Evolutionary conservation across 2,113 vertebrate species (phyloP).

Genomic region (Ophthalmotilapia sp.): DNA sequence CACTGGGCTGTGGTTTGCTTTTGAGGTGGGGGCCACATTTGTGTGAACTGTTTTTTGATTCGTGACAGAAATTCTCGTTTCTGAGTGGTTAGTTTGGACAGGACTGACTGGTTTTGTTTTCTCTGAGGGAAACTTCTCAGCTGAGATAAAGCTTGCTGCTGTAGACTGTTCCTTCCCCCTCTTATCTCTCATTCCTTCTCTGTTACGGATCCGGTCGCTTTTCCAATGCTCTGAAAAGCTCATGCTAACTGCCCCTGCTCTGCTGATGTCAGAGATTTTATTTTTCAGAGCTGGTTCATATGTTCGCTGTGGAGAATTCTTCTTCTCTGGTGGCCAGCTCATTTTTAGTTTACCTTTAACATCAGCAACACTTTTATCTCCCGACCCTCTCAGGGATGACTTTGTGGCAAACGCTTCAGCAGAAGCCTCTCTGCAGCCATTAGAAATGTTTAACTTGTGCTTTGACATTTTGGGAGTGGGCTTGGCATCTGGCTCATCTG

Average conservation of each 20-base stretch:
- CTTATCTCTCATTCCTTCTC: neutral
- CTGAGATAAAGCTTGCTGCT: neutral
- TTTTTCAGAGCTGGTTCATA: neutral
- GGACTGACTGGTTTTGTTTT: neutral
- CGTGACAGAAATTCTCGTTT: neutral
- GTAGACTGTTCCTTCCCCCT: neutral
- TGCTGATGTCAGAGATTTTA: neutral
- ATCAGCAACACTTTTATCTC: slow-evolving; percentile 5
- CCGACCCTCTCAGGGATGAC: slow-evolving; percentile 40
- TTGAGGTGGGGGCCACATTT: neutral
- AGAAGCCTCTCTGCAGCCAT: neutral
- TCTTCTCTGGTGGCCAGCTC: slow-evolving; percentile 71
- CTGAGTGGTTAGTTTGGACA: neutral
- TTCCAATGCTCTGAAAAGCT: neutral
- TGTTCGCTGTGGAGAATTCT: neutral
- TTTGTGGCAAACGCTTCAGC: neutral
- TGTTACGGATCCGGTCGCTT: neutral
- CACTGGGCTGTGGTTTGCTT: neutral
- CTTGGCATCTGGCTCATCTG: slow-evolving; percentile 30
- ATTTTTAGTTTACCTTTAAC: slow-evolving; percentile 55
- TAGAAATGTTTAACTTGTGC: neutral
- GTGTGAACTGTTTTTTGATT: neutral
- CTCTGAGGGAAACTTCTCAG: neutral
- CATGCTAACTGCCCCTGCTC: neutral
- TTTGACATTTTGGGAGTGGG: slow-evolving; percentile 9